Base-by-base conservation (phyloP, 2,888 invertebrate genomes). In the Patella pellucida region DNA sequence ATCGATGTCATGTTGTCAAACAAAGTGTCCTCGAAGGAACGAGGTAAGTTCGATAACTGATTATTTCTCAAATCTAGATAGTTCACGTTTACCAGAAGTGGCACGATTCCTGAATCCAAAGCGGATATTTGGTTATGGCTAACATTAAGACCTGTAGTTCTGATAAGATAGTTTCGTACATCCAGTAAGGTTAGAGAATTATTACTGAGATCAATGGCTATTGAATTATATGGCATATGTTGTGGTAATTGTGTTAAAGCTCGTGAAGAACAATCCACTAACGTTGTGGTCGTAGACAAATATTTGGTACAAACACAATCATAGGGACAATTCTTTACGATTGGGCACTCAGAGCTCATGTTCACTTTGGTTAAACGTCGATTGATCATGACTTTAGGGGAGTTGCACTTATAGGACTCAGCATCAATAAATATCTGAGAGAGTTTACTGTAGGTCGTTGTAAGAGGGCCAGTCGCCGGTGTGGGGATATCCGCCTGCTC, bases 1-100 rank as follows among this genome's bases (percentile, higher is more conserved):
- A 62, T 62, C 23, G 62, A 62, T 62, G 62, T 23, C 62, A 4
- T 3, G 19, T 62, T 62, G 62, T 62, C 23, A 62, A 62, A 62
- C 23, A 62, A 62, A 62, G 62, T 62, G 62, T 62, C 62, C 62
- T 62, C 62, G 15, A 62, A 62, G 23, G 62, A 62, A 23, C 15
- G 7, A 62, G 62, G 62, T 3, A 62, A 11, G 7, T 19, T 19
- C 62, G 62, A 62, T 62, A 62, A 62, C 62, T 62, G 62, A 62
- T 62, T 62, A 62, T 23, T 23, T 19, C 23, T 62, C 23, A 62
- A 62, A 62, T 62, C 62, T 23, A 62, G 62, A 62, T 12, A 62
- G 12, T 2, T 23, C 62, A 62, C 62, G 62, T 62, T 62, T 23
- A 23, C 19, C 23, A 62, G 62, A 62, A 62, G 62, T 62, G 62